A percentile compares a stretch with the other conserved stretches of the same genome.
phyloP scores from a whole-genome alignment of 92 coral and sea anemone genomes.

The Porites rus region DNA sequence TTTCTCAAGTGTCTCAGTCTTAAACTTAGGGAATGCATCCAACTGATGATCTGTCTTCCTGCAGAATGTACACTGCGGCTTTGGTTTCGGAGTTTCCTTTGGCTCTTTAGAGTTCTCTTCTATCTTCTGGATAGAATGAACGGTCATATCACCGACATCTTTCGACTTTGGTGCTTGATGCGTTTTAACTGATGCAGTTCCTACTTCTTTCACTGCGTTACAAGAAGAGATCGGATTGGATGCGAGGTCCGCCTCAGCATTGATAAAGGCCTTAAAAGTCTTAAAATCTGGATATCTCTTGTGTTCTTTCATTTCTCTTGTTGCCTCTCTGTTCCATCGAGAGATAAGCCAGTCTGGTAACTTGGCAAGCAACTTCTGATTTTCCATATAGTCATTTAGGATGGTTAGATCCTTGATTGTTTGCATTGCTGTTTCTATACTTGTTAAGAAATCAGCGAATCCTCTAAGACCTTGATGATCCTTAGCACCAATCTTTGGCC shows the following conservation, averaged over 20 bases:
- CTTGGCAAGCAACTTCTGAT: no score
- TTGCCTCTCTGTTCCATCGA: neutral
- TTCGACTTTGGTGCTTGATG: neutral
- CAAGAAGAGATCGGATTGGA: slow-evolving; percentile 23
- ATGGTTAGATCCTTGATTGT: no score
- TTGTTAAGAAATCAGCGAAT: no score
- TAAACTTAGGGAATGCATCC: slow-evolving; percentile 28
- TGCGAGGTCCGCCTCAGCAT: neutral
- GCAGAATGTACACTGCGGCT: slow-evolving; percentile 15
- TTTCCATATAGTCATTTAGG: no score
- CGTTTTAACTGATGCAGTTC: neutral
- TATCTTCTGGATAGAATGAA: neutral
- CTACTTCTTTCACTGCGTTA: slow-evolving; percentile 11
- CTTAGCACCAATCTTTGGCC: no score
- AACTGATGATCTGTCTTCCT: slow-evolving; percentile 5
- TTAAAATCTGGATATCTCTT: slow-evolving; percentile 19
- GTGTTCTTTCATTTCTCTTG: neutral
- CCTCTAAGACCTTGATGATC: no score
- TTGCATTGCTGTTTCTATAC: no score
- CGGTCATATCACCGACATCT: neutral
- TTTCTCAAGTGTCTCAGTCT: slow-evolving; percentile 6
- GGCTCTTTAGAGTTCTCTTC: slow-evolving; percentile 4
- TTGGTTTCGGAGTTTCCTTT: neutral
- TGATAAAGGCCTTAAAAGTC: slow-evolving; percentile 6
- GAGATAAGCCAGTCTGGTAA: no score